Conservation (phyloP, 1,140 invertebrate genomes). For the Archivesica marissinica region DNA sequence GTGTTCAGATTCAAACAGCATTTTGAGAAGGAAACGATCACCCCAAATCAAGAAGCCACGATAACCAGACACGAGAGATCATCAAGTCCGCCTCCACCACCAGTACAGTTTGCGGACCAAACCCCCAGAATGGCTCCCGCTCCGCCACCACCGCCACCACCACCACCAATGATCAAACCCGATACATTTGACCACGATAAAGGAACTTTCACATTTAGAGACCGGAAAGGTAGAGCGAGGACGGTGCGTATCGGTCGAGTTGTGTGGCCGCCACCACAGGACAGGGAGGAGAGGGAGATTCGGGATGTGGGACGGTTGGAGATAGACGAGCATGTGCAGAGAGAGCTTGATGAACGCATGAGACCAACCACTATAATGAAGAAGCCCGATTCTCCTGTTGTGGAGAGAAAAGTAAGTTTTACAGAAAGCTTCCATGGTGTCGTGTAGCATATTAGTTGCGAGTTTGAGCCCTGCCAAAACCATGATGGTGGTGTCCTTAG, state of each 20-base stretch:
- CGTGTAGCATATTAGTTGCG: no score
- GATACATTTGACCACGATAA: slow-evolving; percentile 87
- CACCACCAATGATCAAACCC: slow-evolving; percentile 92
- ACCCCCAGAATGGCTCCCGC: slow-evolving; percentile 69
- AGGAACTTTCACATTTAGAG: slow-evolving; percentile 77
- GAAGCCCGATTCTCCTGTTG: slow-evolving; percentile 63
- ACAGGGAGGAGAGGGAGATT: slow-evolving; percentile 67
- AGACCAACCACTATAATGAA: slow-evolving; percentile 51
- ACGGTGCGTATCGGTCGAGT: slow-evolving; percentile 98
- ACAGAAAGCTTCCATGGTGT: no score
- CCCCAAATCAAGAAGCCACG: slow-evolving; percentile 9
- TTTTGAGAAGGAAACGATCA: slow-evolving; percentile 54
- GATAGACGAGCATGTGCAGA: slow-evolving; percentile 79
- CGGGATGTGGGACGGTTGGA: slow-evolving; percentile 78
- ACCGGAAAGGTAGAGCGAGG: slow-evolving; percentile 91
- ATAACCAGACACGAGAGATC: background rate
- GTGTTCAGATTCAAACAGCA: slow-evolving; percentile 45
- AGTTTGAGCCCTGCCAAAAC: no score
- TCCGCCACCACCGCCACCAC: slow-evolving; percentile 84
- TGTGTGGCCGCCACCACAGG: slow-evolving; percentile 94
- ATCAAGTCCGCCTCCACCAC: slow-evolving; percentile 63
- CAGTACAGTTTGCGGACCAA: slow-evolving; percentile 59
- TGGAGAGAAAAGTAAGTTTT: slow-evolving; percentile 60
- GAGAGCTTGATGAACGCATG: slow-evolving; percentile 72
- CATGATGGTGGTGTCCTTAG: no score